These are phyloP conservation scores for Lepeophtheirus nordmannii DNA, from an alignment of 2,888 invertebrate species.

Conservation along the genomic window DNA sequence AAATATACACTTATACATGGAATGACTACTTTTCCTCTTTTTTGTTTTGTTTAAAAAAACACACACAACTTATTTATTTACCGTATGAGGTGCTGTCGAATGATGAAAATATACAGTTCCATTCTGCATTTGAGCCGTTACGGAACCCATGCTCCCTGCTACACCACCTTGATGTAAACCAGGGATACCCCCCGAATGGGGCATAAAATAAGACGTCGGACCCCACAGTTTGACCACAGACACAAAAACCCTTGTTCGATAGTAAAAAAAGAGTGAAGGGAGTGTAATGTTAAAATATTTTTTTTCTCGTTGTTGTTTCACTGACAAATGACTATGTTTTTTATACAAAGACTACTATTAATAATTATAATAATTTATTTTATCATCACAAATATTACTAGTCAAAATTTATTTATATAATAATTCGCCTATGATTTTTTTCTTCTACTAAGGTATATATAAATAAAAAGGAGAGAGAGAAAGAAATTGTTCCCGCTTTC, in stretches of 20 bases:
- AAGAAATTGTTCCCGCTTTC: neutral
- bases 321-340: too few species aligned
- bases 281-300: too few species aligned
- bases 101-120: neutral
- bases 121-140: neutral
- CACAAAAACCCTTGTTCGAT: neutral
- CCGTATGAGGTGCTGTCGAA: neutral
- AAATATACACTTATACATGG: too few species aligned
- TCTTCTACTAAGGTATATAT: neutral
- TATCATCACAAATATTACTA: neutral
- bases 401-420: too few species aligned
- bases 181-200: constrained; percentile 1
- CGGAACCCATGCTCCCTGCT: neutral
- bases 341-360: neutral
- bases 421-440: neutral
- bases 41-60: too few species aligned
- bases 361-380: neutral
- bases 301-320: too few species aligned
- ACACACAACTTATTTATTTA: neutral
- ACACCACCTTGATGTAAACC: neutral
- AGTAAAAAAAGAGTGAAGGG: neutral
- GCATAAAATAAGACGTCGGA: neutral
- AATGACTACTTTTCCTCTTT: too few species aligned
- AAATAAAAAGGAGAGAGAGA: neutral
- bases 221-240: constrained; percentile 5